Base-by-base conservation (phyloP, 2,113 vertebrate species). In the Hassar affinis region DNA sequence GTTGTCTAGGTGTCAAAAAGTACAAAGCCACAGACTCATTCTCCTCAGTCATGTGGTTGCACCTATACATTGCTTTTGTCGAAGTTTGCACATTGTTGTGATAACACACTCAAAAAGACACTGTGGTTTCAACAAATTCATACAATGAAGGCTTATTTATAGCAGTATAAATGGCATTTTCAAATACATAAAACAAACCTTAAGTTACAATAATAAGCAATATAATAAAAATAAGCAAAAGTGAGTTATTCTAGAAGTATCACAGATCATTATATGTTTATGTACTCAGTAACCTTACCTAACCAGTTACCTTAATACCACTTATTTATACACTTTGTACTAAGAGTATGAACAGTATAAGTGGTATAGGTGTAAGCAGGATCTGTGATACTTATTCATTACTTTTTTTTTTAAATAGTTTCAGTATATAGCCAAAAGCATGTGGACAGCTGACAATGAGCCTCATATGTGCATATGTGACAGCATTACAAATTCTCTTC, bases 31-130 rank as follows among this genome's bases (percentile, higher is more conserved):
- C 15, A 1, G 42, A 30, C 4, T 62, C 3, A 35, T 45, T 66
- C 69, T 82, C 84, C 75, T 45, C 78, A 85, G 47, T 54, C 49
- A 61, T 51, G 82, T 79, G 86, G 81, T 82, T 84, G 12, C 15
- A 14, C 8, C 38, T 12, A 38, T 33, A 20, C 3, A 22, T 51
- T 42, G 33, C 15, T 52, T 42, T 30, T 62, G 64, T 33, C 14
- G 69, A 74, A 74, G 33, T 51, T 51, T 83, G 69, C 38, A 81
- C 52, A 59, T 57, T 61, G 72, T 30, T 59, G 35, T 74, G 42
- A 7, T 7, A 49, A 27, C n/a, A 62, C 11, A 35, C 62, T 35
- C 30, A 18, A 66, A 66, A 66, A 35, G 33, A 15, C 17, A 30
- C 27, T 38, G 5, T 62, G 27, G 38, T 71, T 25, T 27, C 22